Conservation (phyloP, 23 tunicate species). For the Phallusia fumigata region DNA sequence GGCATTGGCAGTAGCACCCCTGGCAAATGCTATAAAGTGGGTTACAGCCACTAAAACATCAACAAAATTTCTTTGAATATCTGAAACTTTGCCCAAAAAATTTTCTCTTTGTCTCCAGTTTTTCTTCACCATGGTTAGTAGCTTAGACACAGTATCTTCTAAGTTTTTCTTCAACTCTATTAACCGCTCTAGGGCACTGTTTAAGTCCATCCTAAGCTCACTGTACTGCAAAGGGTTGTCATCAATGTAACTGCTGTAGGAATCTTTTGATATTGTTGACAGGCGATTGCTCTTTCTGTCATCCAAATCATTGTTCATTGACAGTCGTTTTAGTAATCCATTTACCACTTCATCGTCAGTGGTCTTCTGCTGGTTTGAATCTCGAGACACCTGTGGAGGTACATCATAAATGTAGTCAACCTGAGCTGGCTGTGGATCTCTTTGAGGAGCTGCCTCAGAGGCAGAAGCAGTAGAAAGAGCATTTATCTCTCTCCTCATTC, state of each 20-base stretch:
- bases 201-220: slow-evolving; percentile 47
- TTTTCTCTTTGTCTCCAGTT: slow-evolving; percentile 70
- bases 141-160: slow-evolving; percentile 80
- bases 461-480: slow-evolving; percentile 4
- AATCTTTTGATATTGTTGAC: slow-evolving; percentile 62
- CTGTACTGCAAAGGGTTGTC: slow-evolving; percentile 37
- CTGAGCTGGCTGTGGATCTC: not conserved
- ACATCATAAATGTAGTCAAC: slow-evolving; percentile 89
- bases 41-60: slow-evolving; percentile 60
- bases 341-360: slow-evolving; percentile 59
- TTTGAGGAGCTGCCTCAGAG: not conserved
- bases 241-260: slow-evolving; percentile 60
- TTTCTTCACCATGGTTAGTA: slow-evolving; percentile 77
- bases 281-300: slow-evolving; percentile 15
- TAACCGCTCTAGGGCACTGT: slow-evolving; percentile 53
- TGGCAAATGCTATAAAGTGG: slow-evolving; percentile 54
- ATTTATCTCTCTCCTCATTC: slow-evolving; percentile 60
- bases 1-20: slow-evolving; percentile 77
- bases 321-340: slow-evolving; percentile 37
- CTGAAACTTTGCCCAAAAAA: slow-evolving; percentile 54
- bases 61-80: slow-evolving; percentile 36
- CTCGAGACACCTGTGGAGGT: slow-evolving; percentile 72
- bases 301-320: slow-evolving; percentile 26
- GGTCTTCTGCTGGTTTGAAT: not conserved
- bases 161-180: slow-evolving; percentile 54